Conservation (phyloP, 1,140 invertebrate species). For the Bombus picipes region DNA sequence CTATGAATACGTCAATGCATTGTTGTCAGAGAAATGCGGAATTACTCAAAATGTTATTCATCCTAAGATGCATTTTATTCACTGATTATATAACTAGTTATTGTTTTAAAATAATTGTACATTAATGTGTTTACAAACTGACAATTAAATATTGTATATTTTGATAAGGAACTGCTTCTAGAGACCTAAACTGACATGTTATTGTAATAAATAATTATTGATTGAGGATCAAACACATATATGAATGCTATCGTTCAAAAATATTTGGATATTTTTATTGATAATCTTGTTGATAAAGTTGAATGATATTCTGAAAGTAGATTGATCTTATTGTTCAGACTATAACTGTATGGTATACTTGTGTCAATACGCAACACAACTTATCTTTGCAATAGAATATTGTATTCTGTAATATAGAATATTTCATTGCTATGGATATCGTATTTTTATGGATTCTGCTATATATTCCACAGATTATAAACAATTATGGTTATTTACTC, state of each 20-base stretch:
- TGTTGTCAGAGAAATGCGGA: neutral
- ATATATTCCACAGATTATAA: neutral
- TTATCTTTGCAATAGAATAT: neutral
- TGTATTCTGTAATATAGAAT: neutral
- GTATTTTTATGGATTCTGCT: too few relatives aligned
- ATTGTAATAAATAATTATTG: neutral
- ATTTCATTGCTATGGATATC: too few relatives aligned
- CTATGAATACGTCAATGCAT: conserved; percentile 34
- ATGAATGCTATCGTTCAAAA: neutral
- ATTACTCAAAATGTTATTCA: neutral
- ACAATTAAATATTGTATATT: neutral
- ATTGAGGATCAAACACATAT: neutral
- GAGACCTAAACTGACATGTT: neutral
- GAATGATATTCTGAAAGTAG: too few relatives aligned
- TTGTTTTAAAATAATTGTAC: neutral
- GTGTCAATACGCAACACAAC: too few relatives aligned
- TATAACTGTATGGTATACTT: too few relatives aligned
- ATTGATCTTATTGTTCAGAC: too few relatives aligned
- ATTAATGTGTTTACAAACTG: neutral
- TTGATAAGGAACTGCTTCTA: neutral
- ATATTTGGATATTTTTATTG: neutral
- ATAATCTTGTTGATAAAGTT: too few relatives aligned
- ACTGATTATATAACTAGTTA: neutral
- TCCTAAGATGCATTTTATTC: neutral
- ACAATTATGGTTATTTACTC: neutral